Percentiles rank a stretch among this genome's conserved stretches.
These are phyloP conservation scores for Tetheella fluctuosa DNA, from an alignment of 2,888 invertebrate genomes.

Conservation along the genomic window DNA sequence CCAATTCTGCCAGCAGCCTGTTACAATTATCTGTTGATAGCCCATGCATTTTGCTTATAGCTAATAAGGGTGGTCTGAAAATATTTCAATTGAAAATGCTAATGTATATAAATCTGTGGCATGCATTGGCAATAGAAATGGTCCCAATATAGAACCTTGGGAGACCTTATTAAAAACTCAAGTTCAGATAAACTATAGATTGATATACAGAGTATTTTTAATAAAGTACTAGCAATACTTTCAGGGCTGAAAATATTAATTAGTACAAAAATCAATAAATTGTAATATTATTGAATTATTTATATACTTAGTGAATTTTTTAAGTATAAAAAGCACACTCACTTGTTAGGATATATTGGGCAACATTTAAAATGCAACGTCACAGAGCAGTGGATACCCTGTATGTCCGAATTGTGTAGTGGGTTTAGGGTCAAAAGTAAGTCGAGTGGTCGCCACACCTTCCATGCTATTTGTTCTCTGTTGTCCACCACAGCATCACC, in stretches of 20 bases:
- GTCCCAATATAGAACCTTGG: too few relatives aligned
- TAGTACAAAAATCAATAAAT: too few relatives aligned
- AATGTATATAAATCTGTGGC: too few relatives aligned
- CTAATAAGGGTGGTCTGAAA: constrained; percentile 87
- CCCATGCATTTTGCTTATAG: constrained; percentile 90
- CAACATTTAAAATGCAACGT: constrained; percentile 91
- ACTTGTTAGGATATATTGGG: constrained; percentile 92
- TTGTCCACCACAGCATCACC: constrained; percentile 88
- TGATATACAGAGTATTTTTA: too few relatives aligned
- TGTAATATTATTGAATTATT: too few relatives aligned
- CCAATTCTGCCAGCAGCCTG: constrained; percentile 85
- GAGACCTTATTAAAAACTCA: too few relatives aligned
- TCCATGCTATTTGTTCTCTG: constrained; percentile 83
- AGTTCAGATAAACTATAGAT: too few relatives aligned
- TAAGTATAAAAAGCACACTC: constrained; percentile 56
- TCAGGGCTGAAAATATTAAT: too few relatives aligned
- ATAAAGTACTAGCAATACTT: too few relatives aligned
- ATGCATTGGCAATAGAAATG: too few relatives aligned
- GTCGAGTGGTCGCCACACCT: constrained; percentile 90
- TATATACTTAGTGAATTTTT: too few relatives aligned
- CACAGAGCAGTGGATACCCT: constrained; percentile 88
- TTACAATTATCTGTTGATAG: constrained; percentile 88
- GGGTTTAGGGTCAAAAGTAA: constrained; percentile 90
- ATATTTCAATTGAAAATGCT: constrained; percentile 9
- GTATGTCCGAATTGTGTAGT: constrained; percentile 88